A percentile compares a stretch with the other conserved stretches of the same genome.
Conservation (phyloP, 2,113 vertebrate genomes). For the Emydura subglobosa region DNA sequence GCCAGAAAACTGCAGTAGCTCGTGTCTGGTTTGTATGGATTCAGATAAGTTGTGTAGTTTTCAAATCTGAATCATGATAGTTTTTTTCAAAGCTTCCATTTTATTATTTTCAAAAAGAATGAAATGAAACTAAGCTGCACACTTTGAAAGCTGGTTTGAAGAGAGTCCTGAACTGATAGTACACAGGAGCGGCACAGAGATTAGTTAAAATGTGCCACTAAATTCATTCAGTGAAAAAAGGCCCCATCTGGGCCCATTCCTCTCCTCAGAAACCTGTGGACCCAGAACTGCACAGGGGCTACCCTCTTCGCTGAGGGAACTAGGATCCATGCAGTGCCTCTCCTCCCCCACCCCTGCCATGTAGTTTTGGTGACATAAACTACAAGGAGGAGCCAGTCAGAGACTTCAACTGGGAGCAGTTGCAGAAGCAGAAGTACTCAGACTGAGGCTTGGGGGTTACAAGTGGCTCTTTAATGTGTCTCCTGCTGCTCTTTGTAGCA, state of each 20-base stretch:
- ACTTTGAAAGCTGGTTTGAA: background rate
- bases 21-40: background rate
- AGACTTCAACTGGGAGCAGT: background rate
- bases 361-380: background rate
- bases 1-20: background rate
- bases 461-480: too few relatives aligned
- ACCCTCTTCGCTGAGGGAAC: background rate
- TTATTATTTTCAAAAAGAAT: background rate
- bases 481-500: too few relatives aligned
- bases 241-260: too few relatives aligned
- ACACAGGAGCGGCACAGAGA: background rate
- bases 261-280: background rate
- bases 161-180: background rate
- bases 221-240: background rate
- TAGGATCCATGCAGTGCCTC: background rate
- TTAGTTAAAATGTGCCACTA: background rate
- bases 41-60: background rate
- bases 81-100: too few relatives aligned
- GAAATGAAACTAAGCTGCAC: background rate
- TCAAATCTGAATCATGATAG: background rate
- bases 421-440: background rate
- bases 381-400: background rate
- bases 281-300: background rate
- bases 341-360: background rate
- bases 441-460: too few relatives aligned